A percentile compares a stretch with the other conserved stretches of the same genome.
Evolutionary conservation across 2,113 vertebrate genomes (phyloP).

Genomic region (Sinocyclocheilus grahami): DNA sequence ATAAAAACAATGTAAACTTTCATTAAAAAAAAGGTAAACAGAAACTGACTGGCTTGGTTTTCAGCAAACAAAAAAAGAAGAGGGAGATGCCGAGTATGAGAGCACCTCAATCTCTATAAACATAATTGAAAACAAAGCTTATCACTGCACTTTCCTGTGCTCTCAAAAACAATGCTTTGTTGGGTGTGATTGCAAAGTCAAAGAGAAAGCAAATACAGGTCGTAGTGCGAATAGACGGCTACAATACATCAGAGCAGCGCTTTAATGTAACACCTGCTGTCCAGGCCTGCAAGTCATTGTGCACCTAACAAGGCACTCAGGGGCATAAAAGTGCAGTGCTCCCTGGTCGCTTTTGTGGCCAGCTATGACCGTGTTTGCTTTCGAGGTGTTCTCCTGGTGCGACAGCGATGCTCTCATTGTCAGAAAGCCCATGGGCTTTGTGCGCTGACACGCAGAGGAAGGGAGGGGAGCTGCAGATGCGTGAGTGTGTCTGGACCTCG

Average conservation of each 20-base stretch:
- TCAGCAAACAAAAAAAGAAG: constrained; percentile 47
- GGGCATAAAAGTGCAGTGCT: constrained; percentile 68
- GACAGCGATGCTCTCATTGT: constrained; percentile 64
- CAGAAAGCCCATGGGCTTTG: constrained; percentile 67
- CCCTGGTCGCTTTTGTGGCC: constrained; percentile 65
- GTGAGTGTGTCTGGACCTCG: constrained; percentile 62
- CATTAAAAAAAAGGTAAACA: neutral
- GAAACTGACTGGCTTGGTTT: constrained; percentile 5
- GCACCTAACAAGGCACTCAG: constrained; percentile 44
- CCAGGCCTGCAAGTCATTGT: constrained; percentile 55
- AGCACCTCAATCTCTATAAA: constrained; percentile 60
- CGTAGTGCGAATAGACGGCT: constrained; percentile 59
- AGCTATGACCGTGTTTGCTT: constrained; percentile 74
- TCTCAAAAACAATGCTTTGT: constrained; percentile 56
- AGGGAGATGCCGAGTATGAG: constrained; percentile 50
- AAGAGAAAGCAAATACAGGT: constrained; percentile 63
- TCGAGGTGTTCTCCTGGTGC: constrained; percentile 74
- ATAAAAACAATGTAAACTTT: neutral
- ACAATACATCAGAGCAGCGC: constrained; percentile 70
- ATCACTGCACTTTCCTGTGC: constrained; percentile 53
- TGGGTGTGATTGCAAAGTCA: constrained; percentile 67
- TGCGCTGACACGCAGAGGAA: constrained; percentile 75
- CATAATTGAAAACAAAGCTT: constrained; percentile 48
- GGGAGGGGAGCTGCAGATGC: constrained; percentile 63
- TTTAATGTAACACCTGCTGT: constrained; percentile 74